Evolutionary conservation across 2,113 vertebrate genomes (phyloP).

Genomic region (Cryptomyrus ogoouensis): DNA sequence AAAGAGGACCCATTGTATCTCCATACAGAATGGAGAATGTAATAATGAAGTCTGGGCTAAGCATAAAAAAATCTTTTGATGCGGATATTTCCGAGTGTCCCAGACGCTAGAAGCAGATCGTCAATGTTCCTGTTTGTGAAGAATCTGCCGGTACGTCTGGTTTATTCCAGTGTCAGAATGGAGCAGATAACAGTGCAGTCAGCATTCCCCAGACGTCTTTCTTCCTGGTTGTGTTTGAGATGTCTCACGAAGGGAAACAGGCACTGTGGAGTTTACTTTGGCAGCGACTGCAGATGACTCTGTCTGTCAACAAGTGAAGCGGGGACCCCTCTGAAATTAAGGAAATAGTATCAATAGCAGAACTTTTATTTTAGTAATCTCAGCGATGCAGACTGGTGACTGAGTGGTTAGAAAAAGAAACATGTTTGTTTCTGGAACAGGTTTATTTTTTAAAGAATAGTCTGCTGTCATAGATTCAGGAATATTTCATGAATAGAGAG

Average conservation of each 20-base stretch:
- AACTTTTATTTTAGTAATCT: neutral
- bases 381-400: neutral
- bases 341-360: neutral
- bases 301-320: neutral
- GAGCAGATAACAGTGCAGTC: neutral
- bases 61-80: neutral
- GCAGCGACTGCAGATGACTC: neutral
- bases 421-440: neutral
- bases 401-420: neutral
- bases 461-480: neutral
- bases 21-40: neutral
- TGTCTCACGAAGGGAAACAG: neutral
- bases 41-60: neutral
- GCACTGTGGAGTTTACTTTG: constrained; percentile 4
- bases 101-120: neutral
- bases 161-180: neutral
- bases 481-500: neutral
- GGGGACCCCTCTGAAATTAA: neutral
- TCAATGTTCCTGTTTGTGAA: neutral
- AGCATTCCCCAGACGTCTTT: no score
- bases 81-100: neutral
- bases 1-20: neutral
- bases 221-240: neutral
- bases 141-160: neutral
- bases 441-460: neutral